Evolutionary conservation across 2,888 invertebrate species (phyloP).

Genomic region (Acleris emargana): DNA sequence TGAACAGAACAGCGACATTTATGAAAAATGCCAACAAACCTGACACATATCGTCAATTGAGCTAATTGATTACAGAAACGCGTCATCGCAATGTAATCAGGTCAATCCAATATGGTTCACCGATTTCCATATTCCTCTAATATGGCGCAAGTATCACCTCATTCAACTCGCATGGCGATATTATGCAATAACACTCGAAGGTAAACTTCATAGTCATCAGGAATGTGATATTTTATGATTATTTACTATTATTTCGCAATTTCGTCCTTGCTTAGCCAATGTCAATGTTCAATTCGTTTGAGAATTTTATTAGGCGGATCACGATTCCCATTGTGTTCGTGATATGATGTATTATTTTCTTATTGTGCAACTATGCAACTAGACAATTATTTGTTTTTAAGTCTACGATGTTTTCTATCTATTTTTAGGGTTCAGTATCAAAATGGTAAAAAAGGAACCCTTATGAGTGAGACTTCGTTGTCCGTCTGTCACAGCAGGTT

Average conservation of each 20-base stretch:
- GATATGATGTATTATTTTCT: not conserved
- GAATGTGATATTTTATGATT: constrained; percentile 16
- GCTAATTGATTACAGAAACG: constrained; percentile 18
- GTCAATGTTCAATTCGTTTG: constrained; percentile 9
- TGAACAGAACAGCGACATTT: not conserved
- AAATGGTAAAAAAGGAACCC: no score
- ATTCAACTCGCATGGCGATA: not conserved
- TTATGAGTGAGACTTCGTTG: no score
- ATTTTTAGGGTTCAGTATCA: no score
- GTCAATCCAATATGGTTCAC: constrained; percentile 17
- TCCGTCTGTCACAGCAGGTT: no score
- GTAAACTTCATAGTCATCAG: constrained; percentile 36
- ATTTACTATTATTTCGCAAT: constrained; percentile 15
- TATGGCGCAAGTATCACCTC: constrained; percentile 1
- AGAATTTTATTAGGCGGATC: constrained; percentile 23
- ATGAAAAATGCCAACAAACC: constrained; percentile 15
- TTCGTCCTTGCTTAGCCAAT: constrained; percentile 14
- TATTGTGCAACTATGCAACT: no score
- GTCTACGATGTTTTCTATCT: no score
- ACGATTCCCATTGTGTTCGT: constrained; percentile 14
- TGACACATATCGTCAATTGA: constrained; percentile 17
- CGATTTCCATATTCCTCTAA: constrained; percentile 7
- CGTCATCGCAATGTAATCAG: constrained; percentile 23
- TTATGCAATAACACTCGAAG: constrained; percentile 38
- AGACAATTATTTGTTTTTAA: no score